phyloP scores from a whole-genome alignment of 92 coral and sea anemone species.

The Epizoanthus scotinus region DNA sequence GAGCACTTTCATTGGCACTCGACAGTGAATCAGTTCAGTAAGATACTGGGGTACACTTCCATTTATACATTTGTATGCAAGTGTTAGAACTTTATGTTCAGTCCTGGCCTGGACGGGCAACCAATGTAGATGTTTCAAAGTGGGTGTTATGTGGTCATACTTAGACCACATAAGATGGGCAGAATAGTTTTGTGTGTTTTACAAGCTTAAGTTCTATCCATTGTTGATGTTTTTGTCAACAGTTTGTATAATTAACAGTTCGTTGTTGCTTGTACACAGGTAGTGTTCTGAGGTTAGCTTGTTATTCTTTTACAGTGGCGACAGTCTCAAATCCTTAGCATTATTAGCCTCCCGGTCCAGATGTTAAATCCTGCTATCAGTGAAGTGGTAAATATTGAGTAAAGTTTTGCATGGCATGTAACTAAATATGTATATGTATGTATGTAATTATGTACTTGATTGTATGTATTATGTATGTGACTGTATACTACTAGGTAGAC shows the following conservation, averaged over 20 bases:
- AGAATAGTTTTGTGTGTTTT: no score
- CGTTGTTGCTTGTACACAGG: neutral
- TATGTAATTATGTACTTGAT: neutral
- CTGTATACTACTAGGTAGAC: no score
- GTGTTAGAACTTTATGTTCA: no score
- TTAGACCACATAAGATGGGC: no score
- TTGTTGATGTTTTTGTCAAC: neutral
- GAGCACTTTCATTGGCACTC: no score
- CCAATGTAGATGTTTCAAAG: no score
- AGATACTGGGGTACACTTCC: no score
- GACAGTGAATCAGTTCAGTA: no score
- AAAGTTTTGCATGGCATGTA: neutral
- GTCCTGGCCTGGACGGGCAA: no score
- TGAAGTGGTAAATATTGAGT: constrained; percentile 66
- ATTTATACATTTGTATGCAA: no score
- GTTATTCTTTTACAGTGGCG: constrained; percentile 77
- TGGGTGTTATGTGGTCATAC: no score
- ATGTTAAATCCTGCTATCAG: constrained; percentile 87
- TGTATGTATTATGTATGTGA: neutral
- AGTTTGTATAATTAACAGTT: neutral
- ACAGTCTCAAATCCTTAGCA: constrained; percentile 85
- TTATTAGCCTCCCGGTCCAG: constrained; percentile 83
- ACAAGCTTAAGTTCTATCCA: neutral
- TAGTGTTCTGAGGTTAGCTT: constrained; percentile 14
- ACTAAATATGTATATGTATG: neutral